phyloP scores from a whole-genome alignment of 2,888 invertebrate genomes.

The Oscheius sp. region DNA sequence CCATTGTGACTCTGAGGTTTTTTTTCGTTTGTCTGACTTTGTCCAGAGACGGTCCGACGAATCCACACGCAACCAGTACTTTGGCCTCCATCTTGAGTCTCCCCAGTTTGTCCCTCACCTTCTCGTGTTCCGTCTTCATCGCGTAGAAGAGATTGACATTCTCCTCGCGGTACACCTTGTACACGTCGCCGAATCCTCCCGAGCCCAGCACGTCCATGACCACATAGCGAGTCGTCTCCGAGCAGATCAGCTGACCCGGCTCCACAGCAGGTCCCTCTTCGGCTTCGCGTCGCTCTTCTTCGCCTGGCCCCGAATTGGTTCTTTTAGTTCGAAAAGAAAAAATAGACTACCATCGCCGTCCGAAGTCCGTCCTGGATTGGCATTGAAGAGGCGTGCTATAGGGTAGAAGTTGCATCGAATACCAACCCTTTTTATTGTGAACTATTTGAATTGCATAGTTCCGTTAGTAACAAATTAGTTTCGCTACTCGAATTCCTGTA shows the following conservation, averaged over 20 bases:
- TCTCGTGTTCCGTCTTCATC: slow-evolving; percentile 51
- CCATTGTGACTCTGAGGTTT: slow-evolving; percentile 43
- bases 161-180: slow-evolving; percentile 8
- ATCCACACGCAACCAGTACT: slow-evolving; percentile 8
- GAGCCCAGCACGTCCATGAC: slow-evolving; percentile 27
- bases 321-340: no score
- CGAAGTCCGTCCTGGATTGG: no score
- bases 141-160: slow-evolving; percentile 39
- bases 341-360: no score
- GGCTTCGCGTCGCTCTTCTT: not conserved
- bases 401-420: no score
- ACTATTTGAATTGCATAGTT: no score
- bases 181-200: slow-evolving; percentile 36
- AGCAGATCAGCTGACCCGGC: not conserved
- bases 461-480: no score
- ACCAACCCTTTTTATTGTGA: no score
- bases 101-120: slow-evolving; percentile 42
- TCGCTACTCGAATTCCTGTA: no score
- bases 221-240: not conserved
- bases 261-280: slow-evolving; percentile 20
- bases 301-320: no score
- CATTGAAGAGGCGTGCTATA: no score
- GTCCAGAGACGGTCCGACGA: slow-evolving; percentile 50
- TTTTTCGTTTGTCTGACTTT: slow-evolving; percentile 39
- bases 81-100: slow-evolving; percentile 45